These are phyloP conservation scores for Rhinolophus ferrumequinum DNA, from an alignment of 2,113 vertebrate species.

Conservation along the genomic window DNA sequence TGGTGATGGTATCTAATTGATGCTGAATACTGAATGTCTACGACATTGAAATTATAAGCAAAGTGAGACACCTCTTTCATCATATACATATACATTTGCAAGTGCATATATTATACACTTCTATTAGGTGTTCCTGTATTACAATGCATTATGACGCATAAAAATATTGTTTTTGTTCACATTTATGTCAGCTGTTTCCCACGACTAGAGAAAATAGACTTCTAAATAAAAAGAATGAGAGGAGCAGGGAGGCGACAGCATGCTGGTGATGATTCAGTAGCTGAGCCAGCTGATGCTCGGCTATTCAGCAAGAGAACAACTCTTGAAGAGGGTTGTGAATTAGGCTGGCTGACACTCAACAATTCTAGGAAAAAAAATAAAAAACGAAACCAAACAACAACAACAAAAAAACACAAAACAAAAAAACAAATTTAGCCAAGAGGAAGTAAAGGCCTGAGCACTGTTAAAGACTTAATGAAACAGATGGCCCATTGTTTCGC, in stretches of 20 bases:
- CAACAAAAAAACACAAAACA: background rate
- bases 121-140: background rate
- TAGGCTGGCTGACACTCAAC: conserved; percentile 72
- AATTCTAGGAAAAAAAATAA: background rate
- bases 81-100: background rate
- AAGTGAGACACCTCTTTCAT: background rate
- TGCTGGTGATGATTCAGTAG: conserved; percentile 48
- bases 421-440: conserved; percentile 62
- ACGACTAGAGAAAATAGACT: conserved; percentile 56
- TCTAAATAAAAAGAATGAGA: conserved; percentile 27
- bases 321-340: conserved; percentile 74
- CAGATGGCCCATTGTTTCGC: conserved; percentile 75
- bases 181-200: conserved; percentile 59
- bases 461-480: conserved; percentile 72
- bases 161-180: conserved; percentile 44
- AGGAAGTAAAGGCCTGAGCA: conserved; percentile 65
- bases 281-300: conserved; percentile 71
- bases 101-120: background rate
- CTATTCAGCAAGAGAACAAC: conserved; percentile 69
- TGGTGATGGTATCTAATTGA: background rate
- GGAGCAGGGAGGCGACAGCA: background rate
- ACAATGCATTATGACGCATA: background rate
- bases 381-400: background rate
- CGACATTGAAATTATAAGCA: background rate
- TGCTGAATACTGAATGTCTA: background rate